These are phyloP conservation scores for Phalangium opilio DNA, from an alignment of 2,888 invertebrate genomes.

Conservation along the genomic window DNA sequence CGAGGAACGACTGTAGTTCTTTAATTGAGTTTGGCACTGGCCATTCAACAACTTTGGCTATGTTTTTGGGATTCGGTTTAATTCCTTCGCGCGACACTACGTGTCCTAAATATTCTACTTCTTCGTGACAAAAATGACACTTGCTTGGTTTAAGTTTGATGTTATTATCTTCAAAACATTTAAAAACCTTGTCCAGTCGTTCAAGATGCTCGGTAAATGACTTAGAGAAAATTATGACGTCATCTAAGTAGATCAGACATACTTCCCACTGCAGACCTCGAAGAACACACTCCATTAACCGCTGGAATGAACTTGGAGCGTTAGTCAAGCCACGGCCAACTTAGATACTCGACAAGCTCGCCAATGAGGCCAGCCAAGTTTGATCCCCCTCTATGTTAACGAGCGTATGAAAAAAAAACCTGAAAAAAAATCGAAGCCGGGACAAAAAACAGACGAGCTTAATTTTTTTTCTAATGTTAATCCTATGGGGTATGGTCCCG, in stretches of 20 bases:
- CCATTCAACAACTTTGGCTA: conserved; percentile 2
- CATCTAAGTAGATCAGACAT: conserved; percentile 21
- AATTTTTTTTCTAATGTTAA: no score
- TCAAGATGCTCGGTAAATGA: conserved; percentile 19
- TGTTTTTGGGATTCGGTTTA: conserved; percentile 2
- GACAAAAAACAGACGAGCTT: no score
- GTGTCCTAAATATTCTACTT: conserved; percentile 12
- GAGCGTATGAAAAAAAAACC: no score
- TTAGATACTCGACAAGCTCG: no score
- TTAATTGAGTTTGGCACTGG: conserved; percentile 10
- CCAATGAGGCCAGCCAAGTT: no score
- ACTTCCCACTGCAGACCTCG: conserved; percentile 13
- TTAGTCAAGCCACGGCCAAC: no score
- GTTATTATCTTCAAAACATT: conserved; percentile 9
- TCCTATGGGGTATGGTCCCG: no score
- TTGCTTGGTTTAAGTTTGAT: conserved; percentile 19
- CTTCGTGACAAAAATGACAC: conserved; percentile 14
- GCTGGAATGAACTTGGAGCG: no score
- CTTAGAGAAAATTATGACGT: conserved; percentile 18
- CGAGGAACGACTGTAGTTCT: not conserved
- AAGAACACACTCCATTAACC: conserved; percentile 21
- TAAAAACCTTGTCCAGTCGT: no score
- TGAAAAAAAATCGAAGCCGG: no score
- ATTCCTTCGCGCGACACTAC: conserved; percentile 5
- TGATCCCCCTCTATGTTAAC: no score